Percentiles rank a stretch among this genome's conserved stretches.
Conservation (phyloP, 2,113 vertebrate species). For the Choloepus hoffmanni region DNA sequence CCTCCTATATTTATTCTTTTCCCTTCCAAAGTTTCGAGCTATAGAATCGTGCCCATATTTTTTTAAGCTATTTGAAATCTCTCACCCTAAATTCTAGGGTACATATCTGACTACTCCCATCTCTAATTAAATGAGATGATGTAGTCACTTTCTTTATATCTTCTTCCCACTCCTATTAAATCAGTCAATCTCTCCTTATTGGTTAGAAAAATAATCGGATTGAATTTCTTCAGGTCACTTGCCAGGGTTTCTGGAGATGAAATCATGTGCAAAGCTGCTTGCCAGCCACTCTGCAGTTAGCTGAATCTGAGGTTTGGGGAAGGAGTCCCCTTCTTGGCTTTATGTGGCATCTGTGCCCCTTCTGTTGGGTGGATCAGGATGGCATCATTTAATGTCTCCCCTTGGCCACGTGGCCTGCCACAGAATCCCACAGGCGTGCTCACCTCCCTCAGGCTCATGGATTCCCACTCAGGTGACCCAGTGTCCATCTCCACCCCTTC, state of each 20-base stretch:
- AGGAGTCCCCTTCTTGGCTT: neutral
- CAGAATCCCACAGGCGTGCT: neutral
- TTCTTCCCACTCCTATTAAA: conserved; percentile 25
- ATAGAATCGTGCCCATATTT: neutral
- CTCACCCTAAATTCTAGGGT: conserved; percentile 19
- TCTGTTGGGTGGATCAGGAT: neutral
- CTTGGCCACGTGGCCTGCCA: neutral
- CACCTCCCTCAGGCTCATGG: neutral
- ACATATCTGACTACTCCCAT: neutral
- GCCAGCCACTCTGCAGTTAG: neutral
- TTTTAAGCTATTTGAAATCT: conserved; percentile 25
- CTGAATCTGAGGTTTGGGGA: neutral
- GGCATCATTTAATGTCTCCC: neutral
- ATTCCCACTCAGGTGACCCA: neutral
- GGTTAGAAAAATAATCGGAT: neutral
- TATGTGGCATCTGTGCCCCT: neutral
- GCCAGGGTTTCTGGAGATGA: neutral
- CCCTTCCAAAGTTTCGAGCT: neutral
- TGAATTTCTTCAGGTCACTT: conserved; percentile 28
- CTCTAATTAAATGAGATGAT: conserved; percentile 24
- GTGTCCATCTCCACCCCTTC: neutral
- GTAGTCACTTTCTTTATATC: neutral
- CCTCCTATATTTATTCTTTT: neutral
- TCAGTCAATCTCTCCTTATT: neutral
- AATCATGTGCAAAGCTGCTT: neutral